These are phyloP conservation scores for Girardia tigrina DNA, from an alignment of 2,888 invertebrate genomes.

Conservation along the genomic window DNA sequence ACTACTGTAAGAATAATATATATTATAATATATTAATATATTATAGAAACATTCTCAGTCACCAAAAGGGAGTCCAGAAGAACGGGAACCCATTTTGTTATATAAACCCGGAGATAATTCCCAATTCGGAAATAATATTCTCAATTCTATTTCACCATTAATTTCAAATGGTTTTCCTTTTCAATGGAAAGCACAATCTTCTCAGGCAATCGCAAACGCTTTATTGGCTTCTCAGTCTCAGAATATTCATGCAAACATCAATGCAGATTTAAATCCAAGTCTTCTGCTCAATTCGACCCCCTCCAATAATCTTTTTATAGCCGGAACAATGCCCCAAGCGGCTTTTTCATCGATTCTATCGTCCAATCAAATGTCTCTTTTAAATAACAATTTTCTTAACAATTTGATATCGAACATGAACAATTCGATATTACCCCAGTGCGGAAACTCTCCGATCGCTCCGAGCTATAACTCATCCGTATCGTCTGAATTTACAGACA, in stretches of 20 bases:
- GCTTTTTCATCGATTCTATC: not conserved
- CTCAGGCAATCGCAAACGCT: not conserved
- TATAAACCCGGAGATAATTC: not conserved
- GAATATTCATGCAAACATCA: not conserved
- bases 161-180: not conserved
- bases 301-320: not conserved
- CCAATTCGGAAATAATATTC: not conserved
- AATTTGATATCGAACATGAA: not conserved
- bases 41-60: no score
- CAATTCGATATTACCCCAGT: not conserved
- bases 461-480: conserved; percentile 11
- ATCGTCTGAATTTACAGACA: not conserved
- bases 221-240: not conserved
- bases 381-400: not conserved
- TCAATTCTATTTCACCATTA: not conserved
- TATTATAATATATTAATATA: not conserved
- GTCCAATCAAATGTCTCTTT: not conserved
- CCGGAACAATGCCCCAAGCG: not conserved
- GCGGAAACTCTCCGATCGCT: not conserved
- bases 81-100: no score
- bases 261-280: not conserved
- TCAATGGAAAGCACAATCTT: not conserved
- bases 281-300: not conserved
- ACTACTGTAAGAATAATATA: not conserved
- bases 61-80: no score